Evolutionary conservation across 2,888 invertebrate genomes (phyloP), one percentile per base, ranked within the genome.

Genomic region (Dorcus hopei): DNA sequence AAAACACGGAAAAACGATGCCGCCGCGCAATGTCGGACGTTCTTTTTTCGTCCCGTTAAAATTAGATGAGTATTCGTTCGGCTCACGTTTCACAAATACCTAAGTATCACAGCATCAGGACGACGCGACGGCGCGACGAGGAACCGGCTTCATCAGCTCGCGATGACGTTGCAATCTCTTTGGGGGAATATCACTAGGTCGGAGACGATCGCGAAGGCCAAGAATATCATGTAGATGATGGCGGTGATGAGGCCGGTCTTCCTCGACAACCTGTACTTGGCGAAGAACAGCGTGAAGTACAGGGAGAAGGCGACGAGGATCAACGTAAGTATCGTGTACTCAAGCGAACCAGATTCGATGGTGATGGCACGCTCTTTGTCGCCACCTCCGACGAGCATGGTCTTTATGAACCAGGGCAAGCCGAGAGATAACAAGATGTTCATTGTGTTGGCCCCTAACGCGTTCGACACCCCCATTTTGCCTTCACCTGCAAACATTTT

Each of bases 381-480:
- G 0, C 72, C 78, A 3, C 82, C 75, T 48, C 82, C 74, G 49
- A 85, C 78, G 63, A 88, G 74, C 26, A 33, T 33, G 3, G 88
- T 87, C 74, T 87, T 89, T 65, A 93, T 87, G 55, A 91, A 85
- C 94, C 94, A 95, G 0, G 94, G 94, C 23, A 93, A 74, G 1
- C 93, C 93, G 45, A 94, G 79, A 2, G 93, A 93, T 52, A 93
- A 82, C 2, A 94, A 78, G 56, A 94, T 91, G 58, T 93, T 92
- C 72, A 94, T 80, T 0, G 92, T 91, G 72, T 94, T 94, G 0
- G 92, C 91, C 1, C 94, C 94, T 8, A 94, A 77, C 0, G 93
- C 89, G 70, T 94, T 94, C 6, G 93, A 93, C 19, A 94, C 90
- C 0, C 93, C 93, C 81, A 94, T 93, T 26, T 89, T 89, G 9